These are phyloP conservation scores for Tichodroma muraria DNA, from an alignment of 2,113 vertebrate genomes.

Conservation along the genomic window DNA sequence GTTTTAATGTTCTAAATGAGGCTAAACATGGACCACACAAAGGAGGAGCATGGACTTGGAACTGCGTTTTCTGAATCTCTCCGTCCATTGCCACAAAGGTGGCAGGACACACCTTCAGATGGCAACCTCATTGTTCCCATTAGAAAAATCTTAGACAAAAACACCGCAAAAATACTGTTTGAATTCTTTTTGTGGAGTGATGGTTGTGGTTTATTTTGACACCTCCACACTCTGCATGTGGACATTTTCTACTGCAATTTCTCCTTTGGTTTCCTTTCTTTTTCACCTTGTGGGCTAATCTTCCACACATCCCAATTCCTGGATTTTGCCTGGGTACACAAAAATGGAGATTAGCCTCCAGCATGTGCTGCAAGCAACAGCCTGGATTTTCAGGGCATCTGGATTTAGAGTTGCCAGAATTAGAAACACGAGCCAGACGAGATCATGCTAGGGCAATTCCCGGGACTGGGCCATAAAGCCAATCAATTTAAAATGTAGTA, in stretches of 20 bases:
- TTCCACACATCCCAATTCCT: not conserved
- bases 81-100: not conserved
- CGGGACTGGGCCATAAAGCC: not conserved
- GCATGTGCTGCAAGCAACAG: not conserved
- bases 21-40: not conserved
- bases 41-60: not conserved
- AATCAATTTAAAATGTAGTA: slow-evolving; percentile 38
- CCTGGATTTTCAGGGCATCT: slow-evolving; percentile 33
- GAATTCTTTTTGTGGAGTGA: not conserved
- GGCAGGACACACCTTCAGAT: not conserved
- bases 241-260: not conserved
- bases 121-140: rapidly evolving
- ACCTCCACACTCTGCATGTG: rapidly evolving
- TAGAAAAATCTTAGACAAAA: not conserved
- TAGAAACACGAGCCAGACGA: slow-evolving; percentile 29
- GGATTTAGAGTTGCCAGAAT: slow-evolving; percentile 51
- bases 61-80: not conserved
- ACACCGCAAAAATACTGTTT: not conserved
- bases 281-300: not conserved
- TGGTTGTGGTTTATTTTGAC: not conserved
- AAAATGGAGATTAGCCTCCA: slow-evolving; percentile 4
- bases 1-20: not conserved
- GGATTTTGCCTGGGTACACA: not conserved
- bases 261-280: not conserved
- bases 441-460: slow-evolving; percentile 34